phyloP scores from a whole-genome alignment of 92 coral and sea anemone genomes.

The Epizoanthus ramosus region DNA sequence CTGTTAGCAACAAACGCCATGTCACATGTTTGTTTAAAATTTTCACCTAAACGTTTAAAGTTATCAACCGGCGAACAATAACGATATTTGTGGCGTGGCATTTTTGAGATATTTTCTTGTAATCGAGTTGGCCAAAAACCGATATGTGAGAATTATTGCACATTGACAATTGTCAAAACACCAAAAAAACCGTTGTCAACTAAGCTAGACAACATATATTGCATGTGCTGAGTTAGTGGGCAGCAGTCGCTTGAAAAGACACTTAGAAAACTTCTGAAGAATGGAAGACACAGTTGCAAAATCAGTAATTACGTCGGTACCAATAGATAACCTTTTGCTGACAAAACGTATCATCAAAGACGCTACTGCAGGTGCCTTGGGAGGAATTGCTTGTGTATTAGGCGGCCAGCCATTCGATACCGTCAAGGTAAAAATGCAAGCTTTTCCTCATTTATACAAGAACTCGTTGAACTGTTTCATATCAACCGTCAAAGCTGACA shows the following conservation, averaged over 20 bases:
- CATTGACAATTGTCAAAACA: not conserved
- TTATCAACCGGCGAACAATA: not conserved
- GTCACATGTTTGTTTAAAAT: not conserved
- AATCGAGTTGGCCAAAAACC: not conserved
- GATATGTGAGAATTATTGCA: not conserved
- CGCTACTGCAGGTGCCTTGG: conserved; percentile 58
- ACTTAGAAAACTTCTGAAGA: not conserved
- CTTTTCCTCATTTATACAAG: conserved; percentile 50
- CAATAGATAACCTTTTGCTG: conserved; percentile 7
- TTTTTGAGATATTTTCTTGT: not conserved
- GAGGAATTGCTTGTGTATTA: conserved; percentile 60
- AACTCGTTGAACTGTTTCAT: conserved; percentile 50
- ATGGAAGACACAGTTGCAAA: conserved; percentile 26
- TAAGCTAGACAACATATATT: not conserved
- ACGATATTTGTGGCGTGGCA: not conserved
- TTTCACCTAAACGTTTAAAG: not conserved
- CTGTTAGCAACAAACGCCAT: conserved; percentile 7
- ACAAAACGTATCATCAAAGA: conserved; percentile 41
- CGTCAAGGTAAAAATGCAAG: conserved; percentile 66
- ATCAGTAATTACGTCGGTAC: not conserved
- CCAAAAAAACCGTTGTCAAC: too few species aligned
- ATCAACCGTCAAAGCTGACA: conserved; percentile 46
- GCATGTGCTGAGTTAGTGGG: not conserved
- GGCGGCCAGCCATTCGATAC: conserved; percentile 71
- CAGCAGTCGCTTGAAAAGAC: not conserved